A percentile compares a stretch with the other conserved stretches of the same genome.
Conservation (phyloP, 2,113 vertebrate species). For the Oostethus manadensis region DNA sequence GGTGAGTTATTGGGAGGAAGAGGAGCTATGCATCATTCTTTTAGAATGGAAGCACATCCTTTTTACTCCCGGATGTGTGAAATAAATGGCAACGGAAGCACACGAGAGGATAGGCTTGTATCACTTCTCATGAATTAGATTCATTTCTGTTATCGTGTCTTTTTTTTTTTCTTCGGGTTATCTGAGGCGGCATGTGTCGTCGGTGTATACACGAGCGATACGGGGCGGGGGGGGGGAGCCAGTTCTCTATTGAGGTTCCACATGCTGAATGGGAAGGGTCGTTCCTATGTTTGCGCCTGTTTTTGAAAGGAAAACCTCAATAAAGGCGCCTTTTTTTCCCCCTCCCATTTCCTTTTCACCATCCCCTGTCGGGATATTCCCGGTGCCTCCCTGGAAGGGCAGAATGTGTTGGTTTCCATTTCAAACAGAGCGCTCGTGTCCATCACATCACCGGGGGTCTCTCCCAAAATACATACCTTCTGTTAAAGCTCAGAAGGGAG, state of each 20-base stretch:
- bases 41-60: conserved; percentile 20
- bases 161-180: conserved; percentile 51
- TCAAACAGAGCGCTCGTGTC: conserved; percentile 67
- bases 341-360: conserved; percentile 51
- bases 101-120: conserved; percentile 57
- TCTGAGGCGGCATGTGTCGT: conserved; percentile 62
- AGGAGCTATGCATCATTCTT: conserved; percentile 38
- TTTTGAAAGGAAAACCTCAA: conserved; percentile 71
- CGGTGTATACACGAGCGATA: conserved; percentile 66
- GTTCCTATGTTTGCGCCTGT: conserved; percentile 61
- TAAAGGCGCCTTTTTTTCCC: conserved; percentile 62
- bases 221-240: conserved; percentile 46
- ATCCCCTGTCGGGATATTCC: conserved; percentile 59
- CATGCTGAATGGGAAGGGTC: conserved; percentile 55
- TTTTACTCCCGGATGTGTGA: conserved; percentile 30
- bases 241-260: conserved; percentile 50
- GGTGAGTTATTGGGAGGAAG: conserved; percentile 57
- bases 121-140: conserved; percentile 65
- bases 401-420: conserved; percentile 72
- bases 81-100: conserved; percentile 46
- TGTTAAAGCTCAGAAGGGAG: conserved; percentile 44
- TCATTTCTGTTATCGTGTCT: conserved; percentile 66
- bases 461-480: conserved; percentile 71
- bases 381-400: conserved; percentile 52
- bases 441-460: conserved; percentile 68